Evolutionary conservation across 2,888 invertebrate genomes (phyloP).

Genomic region (Hemaris fuciformis): DNA sequence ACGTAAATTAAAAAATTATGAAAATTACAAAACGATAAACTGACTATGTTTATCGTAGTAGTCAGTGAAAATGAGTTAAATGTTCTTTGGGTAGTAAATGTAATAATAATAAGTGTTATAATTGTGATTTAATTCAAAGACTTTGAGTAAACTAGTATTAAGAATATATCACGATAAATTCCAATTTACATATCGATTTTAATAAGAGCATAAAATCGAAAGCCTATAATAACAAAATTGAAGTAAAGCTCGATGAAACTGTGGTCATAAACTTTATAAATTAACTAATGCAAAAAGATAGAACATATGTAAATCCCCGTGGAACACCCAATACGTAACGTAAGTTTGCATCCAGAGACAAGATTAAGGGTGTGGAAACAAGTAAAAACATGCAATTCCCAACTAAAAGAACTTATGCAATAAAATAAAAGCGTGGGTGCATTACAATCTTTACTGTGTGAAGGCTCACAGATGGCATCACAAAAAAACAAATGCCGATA

Average conservation of each 20-base stretch:
- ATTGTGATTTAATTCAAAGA: too few species aligned
- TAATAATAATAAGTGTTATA: too few species aligned
- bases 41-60: too few species aligned
- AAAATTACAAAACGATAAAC: too few species aligned
- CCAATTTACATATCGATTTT: too few species aligned
- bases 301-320: not conserved
- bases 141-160: too few species aligned
- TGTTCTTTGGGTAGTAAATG: too few species aligned
- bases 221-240: not conserved
- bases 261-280: not conserved
- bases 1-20: too few species aligned
- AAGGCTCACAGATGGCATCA: constrained; percentile 34
- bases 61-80: too few species aligned
- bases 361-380: constrained; percentile 37
- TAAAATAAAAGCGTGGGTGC: constrained; percentile 53
- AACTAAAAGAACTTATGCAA: constrained; percentile 43
- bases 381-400: constrained; percentile 44
- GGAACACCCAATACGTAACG: constrained; percentile 18
- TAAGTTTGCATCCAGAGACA: constrained; percentile 14
- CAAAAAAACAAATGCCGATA: constrained; percentile 47
- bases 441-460: constrained; percentile 49
- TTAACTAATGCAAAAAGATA: not conserved
- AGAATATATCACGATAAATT: too few species aligned
- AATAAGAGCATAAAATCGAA: too few species aligned
- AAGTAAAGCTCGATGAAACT: not conserved